Evolutionary conservation across 2,888 invertebrate species (phyloP).

Genomic region (Eledone cirrhosa): DNA sequence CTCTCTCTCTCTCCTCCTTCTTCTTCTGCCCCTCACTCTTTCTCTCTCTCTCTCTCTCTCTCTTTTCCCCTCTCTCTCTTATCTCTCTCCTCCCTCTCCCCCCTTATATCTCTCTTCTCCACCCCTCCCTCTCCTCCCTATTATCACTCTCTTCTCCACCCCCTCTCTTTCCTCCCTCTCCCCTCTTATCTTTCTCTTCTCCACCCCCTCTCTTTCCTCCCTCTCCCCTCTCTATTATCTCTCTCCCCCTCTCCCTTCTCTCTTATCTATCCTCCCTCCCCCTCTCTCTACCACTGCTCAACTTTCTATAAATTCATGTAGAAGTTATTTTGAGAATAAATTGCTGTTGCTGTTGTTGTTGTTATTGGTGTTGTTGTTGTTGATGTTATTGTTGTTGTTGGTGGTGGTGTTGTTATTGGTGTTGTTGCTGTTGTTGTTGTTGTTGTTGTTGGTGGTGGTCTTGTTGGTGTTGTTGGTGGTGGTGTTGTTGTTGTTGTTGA

Average conservation of each 20-base stretch:
- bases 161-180: neutral
- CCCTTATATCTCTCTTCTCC: neutral
- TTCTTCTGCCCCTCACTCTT: neutral
- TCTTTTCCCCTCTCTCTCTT: neutral
- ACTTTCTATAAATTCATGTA: neutral
- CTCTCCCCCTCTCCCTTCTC: neutral
- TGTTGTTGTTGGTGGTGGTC: too few species aligned
- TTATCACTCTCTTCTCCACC: neutral
- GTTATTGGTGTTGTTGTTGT: too few species aligned
- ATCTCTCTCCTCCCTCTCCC: conserved; percentile 3
- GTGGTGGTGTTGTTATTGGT: too few species aligned
- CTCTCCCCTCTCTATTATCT: neutral
- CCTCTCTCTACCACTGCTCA: neutral
- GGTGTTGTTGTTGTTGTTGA: too few species aligned
- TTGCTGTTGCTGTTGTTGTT: too few species aligned
- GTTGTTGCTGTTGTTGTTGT: too few species aligned
- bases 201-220: neutral
- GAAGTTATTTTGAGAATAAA: too few species aligned
- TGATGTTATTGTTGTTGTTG: too few species aligned
- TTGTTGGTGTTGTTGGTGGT: too few species aligned
- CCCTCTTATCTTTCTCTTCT: neutral
- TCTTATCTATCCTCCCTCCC: neutral
- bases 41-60: neutral
- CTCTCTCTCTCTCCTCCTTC: too few species aligned
- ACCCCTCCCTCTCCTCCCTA: neutral